phyloP scores from a whole-genome alignment of 2,797 vertebrate genomes.

The Hydrocynus forskahlii region DNA sequence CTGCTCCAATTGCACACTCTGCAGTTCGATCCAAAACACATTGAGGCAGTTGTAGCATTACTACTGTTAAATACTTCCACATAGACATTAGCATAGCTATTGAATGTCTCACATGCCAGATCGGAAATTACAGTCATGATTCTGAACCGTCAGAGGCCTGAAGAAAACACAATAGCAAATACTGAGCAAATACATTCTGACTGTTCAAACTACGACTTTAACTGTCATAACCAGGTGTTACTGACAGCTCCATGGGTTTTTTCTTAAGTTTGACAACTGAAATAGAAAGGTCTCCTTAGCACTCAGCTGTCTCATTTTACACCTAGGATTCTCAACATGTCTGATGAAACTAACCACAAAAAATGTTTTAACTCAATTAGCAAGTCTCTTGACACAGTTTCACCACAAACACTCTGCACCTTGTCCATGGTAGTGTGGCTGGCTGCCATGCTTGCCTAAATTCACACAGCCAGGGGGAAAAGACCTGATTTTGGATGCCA shows the following conservation, averaged over 20 bases:
- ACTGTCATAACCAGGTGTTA: background rate
- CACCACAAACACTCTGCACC: background rate
- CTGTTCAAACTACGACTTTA: background rate
- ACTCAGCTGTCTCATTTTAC: conserved; percentile 9
- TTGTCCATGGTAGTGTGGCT: background rate
- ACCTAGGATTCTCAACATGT: conserved; percentile 2
- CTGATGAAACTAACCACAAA: background rate
- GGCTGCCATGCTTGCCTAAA: conserved; percentile 9
- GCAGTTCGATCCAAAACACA: conserved; percentile 64
- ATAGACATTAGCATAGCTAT: conserved; percentile 28
- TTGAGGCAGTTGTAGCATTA: conserved; percentile 55
- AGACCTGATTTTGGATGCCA: conserved; percentile 35
- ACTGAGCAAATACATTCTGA: too few relatives aligned
- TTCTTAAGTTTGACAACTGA: background rate
- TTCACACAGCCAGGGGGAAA: conserved; percentile 13
- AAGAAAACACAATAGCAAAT: background rate
- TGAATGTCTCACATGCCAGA: background rate
- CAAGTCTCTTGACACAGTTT: background rate
- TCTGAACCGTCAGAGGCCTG: background rate
- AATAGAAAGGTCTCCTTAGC: background rate
- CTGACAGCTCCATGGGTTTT: background rate
- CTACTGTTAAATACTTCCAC: conserved; percentile 56
- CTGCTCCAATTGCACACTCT: conserved; percentile 64
- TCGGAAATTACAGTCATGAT: background rate
- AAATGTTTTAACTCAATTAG: background rate